Evolutionary conservation across 2,888 invertebrate species (phyloP).

Genomic region (Hermaeophaga mercurialis): DNA sequence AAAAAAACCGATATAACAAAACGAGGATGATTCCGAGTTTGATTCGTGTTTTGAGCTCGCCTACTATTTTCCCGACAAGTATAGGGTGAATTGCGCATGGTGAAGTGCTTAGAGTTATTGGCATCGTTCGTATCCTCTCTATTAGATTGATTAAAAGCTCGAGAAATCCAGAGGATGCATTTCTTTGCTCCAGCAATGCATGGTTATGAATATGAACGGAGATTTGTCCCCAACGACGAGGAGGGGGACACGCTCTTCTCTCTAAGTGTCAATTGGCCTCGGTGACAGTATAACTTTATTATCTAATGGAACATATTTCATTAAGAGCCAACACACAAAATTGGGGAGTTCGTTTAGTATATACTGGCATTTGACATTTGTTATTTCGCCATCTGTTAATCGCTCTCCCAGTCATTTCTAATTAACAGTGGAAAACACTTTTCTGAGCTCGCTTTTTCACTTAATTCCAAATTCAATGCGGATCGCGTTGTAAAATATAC

Average conservation of each 20-base stretch:
- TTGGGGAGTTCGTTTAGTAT: too few relatives aligned
- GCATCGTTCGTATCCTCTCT: conserved; percentile 50
- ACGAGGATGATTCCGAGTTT: too few relatives aligned
- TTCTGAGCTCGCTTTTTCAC: conserved; percentile 19
- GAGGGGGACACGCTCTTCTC: conserved; percentile 15
- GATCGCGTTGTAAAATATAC: conserved; percentile 49
- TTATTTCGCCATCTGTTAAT: too few relatives aligned
- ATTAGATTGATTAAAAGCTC: conserved; percentile 56
- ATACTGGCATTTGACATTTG: too few relatives aligned
- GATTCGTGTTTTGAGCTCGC: too few relatives aligned
- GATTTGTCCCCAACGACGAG: conserved; percentile 40
- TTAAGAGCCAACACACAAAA: too few relatives aligned
- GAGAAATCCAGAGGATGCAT: conserved; percentile 32
- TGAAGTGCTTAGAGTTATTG: conserved; percentile 52
- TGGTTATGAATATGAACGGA: conserved; percentile 50
- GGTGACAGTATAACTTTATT: conserved; percentile 42
- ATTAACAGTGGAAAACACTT: too few relatives aligned
- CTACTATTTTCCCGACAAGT: conserved; percentile 22
- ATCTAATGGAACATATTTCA: conserved; percentile 43
- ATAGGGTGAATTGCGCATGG: conserved; percentile 35
- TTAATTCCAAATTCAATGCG: conserved; percentile 55
- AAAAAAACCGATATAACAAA: too few relatives aligned
- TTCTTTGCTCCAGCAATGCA: conserved; percentile 38
- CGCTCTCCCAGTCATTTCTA: too few relatives aligned
- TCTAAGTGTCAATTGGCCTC: conserved; percentile 35